A percentile compares a stretch with the other conserved stretches of the same genome.
Conservation (phyloP, 2,113 vertebrate genomes). For the Neodontobutis hainanensis region DNA sequence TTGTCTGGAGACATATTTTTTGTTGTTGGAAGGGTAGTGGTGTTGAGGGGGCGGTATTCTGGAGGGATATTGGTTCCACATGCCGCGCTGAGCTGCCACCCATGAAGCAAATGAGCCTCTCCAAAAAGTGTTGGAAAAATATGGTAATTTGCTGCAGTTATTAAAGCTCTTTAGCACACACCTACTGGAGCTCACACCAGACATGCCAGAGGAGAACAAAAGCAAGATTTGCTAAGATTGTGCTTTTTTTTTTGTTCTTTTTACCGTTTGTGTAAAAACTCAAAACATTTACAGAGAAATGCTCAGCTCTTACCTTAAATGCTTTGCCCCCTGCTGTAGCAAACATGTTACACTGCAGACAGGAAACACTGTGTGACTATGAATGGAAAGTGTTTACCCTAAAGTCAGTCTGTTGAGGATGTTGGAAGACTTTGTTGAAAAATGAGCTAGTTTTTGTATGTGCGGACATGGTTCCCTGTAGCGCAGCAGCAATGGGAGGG, state of each 20-base stretch:
- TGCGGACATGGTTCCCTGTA: conserved; percentile 58
- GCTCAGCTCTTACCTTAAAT: conserved; percentile 33
- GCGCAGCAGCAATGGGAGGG: conserved; percentile 43
- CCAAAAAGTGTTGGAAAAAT: conserved; percentile 59
- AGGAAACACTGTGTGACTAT: conserved; percentile 27
- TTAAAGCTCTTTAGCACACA: conserved; percentile 63
- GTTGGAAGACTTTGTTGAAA: conserved; percentile 62
- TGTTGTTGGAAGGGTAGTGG: conserved; percentile 28
- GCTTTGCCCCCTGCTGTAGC: background rate
- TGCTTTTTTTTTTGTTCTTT: conserved; percentile 44
- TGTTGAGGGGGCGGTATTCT: conserved; percentile 29
- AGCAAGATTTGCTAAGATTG: conserved; percentile 40
- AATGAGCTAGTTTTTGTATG: conserved; percentile 76
- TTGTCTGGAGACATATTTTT: conserved; percentile 53
- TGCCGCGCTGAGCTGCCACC: conserved; percentile 64
- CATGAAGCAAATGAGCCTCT: conserved; percentile 63
- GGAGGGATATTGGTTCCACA: conserved; percentile 71
- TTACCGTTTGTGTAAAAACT: conserved; percentile 28
- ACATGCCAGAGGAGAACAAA: conserved; percentile 42
- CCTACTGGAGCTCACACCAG: conserved; percentile 57
- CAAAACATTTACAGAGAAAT: conserved; percentile 37
- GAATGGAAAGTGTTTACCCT: conserved; percentile 12
- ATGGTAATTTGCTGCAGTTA: conserved; percentile 64
- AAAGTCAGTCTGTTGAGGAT: conserved; percentile 18
- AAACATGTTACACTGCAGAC: conserved; percentile 18